These are phyloP conservation scores for Chaetorhynchus papuensis DNA, from an alignment of 2,113 vertebrate species.

Conservation along the genomic window DNA sequence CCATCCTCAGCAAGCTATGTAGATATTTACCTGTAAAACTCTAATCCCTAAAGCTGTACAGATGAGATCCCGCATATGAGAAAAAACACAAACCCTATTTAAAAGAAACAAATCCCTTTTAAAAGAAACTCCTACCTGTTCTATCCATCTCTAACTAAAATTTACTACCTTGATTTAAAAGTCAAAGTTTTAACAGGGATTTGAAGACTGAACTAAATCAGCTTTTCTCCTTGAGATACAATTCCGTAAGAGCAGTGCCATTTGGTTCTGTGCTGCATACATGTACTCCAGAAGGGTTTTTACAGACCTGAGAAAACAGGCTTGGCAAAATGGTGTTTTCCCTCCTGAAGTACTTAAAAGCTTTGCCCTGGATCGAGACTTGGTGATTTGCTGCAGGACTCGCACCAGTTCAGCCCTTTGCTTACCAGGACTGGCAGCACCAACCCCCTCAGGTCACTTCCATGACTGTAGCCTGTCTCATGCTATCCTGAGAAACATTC, in stretches of 20 bases:
- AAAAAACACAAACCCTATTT: background rate
- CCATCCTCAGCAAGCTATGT: background rate
- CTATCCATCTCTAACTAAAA: background rate
- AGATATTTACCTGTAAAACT: background rate
- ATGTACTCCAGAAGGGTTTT: background rate
- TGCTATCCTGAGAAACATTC: background rate
- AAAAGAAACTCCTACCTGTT: background rate
- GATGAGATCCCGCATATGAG: background rate
- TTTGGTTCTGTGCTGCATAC: background rate
- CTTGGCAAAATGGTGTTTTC: background rate
- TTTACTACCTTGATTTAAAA: background rate
- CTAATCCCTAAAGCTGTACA: background rate
- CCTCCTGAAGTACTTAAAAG: background rate
- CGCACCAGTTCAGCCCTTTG: background rate
- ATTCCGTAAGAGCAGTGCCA: background rate
- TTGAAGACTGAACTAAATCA: background rate
- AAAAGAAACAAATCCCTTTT: background rate
- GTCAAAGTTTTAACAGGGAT: background rate
- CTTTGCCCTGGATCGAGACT: background rate
- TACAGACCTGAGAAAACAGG: background rate
- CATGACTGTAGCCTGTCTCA: background rate
- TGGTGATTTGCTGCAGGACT: background rate
- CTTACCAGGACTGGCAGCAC: background rate
- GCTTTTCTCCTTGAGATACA: background rate
- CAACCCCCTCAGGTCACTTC: background rate